phyloP scores from a whole-genome alignment of 2,113 vertebrate species.

The Bagarius yarrelli region DNA sequence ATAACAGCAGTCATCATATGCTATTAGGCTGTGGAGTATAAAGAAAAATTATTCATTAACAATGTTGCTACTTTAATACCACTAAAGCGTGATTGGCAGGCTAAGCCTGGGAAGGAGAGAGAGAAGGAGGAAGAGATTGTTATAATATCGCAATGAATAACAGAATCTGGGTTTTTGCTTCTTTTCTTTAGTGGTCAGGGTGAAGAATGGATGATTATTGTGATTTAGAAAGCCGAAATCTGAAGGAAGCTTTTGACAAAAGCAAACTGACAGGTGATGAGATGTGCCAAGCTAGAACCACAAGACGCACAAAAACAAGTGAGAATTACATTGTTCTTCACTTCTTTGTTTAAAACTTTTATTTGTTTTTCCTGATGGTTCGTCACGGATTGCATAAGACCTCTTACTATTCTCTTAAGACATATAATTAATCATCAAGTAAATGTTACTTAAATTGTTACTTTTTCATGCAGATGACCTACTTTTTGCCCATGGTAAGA shows the following conservation, averaged over 20 bases:
- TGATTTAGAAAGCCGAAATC: constrained; percentile 17
- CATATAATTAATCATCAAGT: too few species aligned
- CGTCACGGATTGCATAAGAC: constrained; percentile 50
- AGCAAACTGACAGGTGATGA: background rate
- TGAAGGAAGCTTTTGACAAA: constrained; percentile 26
- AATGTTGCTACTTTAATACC: constrained; percentile 68
- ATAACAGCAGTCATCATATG: constrained; percentile 64
- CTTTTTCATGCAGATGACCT: background rate
- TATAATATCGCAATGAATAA: constrained; percentile 31
- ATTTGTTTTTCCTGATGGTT: constrained; percentile 46
- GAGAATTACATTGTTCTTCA: constrained; percentile 11
- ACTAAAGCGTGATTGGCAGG: constrained; percentile 71
- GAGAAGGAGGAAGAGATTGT: constrained; percentile 1
- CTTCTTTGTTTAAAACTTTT: constrained; percentile 45
- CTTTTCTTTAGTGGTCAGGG: constrained; percentile 14
- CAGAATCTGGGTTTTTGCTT: constrained; percentile 20
- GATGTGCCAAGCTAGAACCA: constrained; percentile 2
- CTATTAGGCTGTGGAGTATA: constrained; percentile 71
- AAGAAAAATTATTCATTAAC: constrained; percentile 73
- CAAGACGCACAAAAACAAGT: background rate
- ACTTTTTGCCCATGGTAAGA: too few species aligned
- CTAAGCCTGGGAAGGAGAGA: constrained; percentile 53
- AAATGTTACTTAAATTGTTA: background rate
- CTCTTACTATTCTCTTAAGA: constrained; percentile 51
- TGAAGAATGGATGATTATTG: constrained; percentile 27